A percentile compares a stretch with the other conserved stretches of the same genome.
These are phyloP conservation scores for Panagrolaimus sp. DNA, from an alignment of 1,140 invertebrate genomes.

Conservation along the genomic window DNA sequence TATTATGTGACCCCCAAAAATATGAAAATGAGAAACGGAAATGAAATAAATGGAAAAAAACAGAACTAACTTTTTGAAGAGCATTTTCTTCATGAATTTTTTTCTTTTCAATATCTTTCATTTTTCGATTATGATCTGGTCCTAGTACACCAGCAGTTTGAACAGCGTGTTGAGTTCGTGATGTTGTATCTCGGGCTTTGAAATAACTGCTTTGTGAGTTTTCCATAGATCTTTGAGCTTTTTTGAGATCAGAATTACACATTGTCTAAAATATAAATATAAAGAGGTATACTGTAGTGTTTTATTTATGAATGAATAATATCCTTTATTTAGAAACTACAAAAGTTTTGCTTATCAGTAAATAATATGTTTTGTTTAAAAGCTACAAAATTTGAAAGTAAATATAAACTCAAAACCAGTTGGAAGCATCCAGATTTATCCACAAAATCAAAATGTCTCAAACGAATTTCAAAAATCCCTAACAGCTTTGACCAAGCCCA, in stretches of 20 bases:
- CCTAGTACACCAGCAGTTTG: background rate
- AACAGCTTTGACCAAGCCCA: too few species aligned
- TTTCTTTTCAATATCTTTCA: slow-evolving; percentile 50
- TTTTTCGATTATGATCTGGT: slow-evolving; percentile 26
- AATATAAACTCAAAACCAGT: too few species aligned
- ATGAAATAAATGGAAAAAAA: too few species aligned
- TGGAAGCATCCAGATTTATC: too few species aligned
- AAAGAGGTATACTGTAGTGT: too few species aligned
- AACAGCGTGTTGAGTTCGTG: background rate
- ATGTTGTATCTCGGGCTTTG: background rate
- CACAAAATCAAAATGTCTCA: too few species aligned
- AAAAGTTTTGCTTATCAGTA: too few species aligned
- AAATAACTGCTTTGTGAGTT: background rate
- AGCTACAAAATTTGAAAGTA: too few species aligned
- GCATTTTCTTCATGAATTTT: slow-evolving; percentile 49
- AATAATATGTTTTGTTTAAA: too few species aligned
- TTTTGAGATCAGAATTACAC: slow-evolving; percentile 3
- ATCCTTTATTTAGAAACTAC: too few species aligned
- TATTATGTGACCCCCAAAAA: slow-evolving; percentile 4
- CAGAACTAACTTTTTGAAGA: slow-evolving; percentile 38
- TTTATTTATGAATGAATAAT: too few species aligned
- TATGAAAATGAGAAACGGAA: slow-evolving; percentile 12
- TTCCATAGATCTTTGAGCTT: background rate
- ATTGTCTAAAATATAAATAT: background rate
- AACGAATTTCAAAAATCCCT: too few species aligned